Evolutionary conservation across 2,888 invertebrate genomes (phyloP).

Genomic region (Cheilosia variabilis): DNA sequence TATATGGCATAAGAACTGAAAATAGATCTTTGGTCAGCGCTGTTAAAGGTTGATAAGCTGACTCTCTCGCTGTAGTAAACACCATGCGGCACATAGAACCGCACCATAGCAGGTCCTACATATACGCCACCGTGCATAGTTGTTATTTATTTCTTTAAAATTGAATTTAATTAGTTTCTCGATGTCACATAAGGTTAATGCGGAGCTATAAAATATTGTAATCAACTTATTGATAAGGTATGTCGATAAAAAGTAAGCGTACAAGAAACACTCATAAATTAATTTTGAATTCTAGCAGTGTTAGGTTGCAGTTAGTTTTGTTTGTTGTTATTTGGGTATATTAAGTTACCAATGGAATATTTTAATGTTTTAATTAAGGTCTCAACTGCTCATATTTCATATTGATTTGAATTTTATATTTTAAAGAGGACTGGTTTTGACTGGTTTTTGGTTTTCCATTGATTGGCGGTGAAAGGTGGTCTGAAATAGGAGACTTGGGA

Average conservation of each 20-base stretch:
- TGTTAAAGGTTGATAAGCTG: not conserved
- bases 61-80: not conserved
- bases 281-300: not conserved
- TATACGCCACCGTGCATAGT: not conserved
- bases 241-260: slow-evolving; percentile 11
- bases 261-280: slow-evolving; percentile 29
- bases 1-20: not conserved
- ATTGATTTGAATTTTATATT: not conserved
- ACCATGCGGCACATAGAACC: not conserved
- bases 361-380: not conserved
- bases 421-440: not conserved
- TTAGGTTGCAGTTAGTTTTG: slow-evolving; percentile 16
- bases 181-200: slow-evolving; percentile 52
- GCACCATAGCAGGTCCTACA: not conserved
- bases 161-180: slow-evolving; percentile 44
- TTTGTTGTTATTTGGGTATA: not conserved
- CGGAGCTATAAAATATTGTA: slow-evolving; percentile 39
- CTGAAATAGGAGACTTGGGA: no score
- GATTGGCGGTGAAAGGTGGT: no score
- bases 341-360: not conserved
- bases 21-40: not conserved
- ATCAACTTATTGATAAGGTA: slow-evolving; percentile 47
- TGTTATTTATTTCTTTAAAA: slow-evolving; percentile 53
- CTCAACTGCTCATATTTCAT: not conserved
- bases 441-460: not conserved